Base-by-base conservation (phyloP, 2,113 vertebrate species). In the Neodon shergylaensis region DNA sequence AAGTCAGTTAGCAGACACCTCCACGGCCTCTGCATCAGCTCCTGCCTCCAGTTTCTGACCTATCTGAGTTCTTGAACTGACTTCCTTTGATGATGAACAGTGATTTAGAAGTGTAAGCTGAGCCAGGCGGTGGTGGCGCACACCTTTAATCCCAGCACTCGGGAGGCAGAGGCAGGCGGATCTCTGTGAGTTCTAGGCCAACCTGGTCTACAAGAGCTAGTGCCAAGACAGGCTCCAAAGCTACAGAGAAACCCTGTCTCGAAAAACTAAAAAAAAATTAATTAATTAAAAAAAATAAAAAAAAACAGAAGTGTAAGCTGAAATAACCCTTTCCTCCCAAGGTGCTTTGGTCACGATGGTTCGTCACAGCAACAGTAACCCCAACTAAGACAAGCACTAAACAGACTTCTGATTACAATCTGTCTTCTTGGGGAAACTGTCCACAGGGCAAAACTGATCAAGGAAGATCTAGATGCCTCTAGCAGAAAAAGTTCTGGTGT, bases 341-440 rank as follows among this genome's bases (percentile, higher is more conserved):
- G 39, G 26, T 61, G 22, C 54, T 63, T 26, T 39, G 22, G 81
- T 65, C n/a, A 5, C 16, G 54, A 8, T 10, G 58, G 42, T 63
- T 19, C 26, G 17, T 7, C 79, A 61, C n/a, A 83, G n/a, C 26
- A 28, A 17, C 16, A 83, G n/a, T 63, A 19, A 31, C 81, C 54
- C 58, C 9, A 13, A 83, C 39, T 44, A 44, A 63, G 26, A 31
- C 68, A 19, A 4, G 31, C 61, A 81, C 44, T 24, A 91, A 49
- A 79, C 36, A 90, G 88, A 91, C 24, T 86, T 94, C 78, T 94
- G 52, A 52, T 95, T 86, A 47, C 68, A 86, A 68, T 33, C 73
- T 83, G 78, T 54, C 12, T 88, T 65, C 79, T 92, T 47, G 28
- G 19, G 72, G 52, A 87, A 44, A 12, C 78, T 88, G 26, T 72